Evolutionary conservation across 2,797 vertebrate species (phyloP).

Genomic region (Acanthiza pusilla): DNA sequence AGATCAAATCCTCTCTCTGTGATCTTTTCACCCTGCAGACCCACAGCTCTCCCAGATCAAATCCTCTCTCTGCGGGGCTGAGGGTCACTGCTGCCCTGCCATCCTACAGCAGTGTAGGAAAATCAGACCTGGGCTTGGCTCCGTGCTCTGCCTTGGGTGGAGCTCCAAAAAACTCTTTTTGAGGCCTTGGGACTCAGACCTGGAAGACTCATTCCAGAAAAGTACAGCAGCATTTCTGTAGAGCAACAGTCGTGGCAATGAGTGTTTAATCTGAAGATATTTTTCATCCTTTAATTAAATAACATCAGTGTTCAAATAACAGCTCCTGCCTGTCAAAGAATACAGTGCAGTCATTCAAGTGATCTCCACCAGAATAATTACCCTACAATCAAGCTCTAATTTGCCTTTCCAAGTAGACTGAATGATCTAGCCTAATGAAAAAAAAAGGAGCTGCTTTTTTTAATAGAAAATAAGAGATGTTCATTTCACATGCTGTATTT

Average conservation of each 20-base stretch:
- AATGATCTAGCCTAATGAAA: neutral
- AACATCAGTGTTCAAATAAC: neutral
- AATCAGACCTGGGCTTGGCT: neutral
- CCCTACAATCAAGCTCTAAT: neutral
- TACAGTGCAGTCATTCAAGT: neutral
- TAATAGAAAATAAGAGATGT: neutral
- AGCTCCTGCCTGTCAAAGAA: neutral
- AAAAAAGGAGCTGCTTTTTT: neutral
- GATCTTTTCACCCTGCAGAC: neutral
- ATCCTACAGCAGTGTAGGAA: too few species aligned
- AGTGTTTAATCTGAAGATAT: neutral
- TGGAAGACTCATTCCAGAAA: neutral
- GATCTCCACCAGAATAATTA: neutral
- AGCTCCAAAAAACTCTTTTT: neutral
- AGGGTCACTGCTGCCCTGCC: neutral
- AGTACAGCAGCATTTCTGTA: neutral
- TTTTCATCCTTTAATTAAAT: slow-evolving; percentile 9
- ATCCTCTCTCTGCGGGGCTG: neutral
- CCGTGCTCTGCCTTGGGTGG: neutral
- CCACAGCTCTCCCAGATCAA: neutral
- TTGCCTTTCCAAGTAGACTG: neutral
- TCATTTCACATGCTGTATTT: neutral
- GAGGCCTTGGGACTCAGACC: neutral
- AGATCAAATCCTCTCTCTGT: too few species aligned
- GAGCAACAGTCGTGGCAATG: neutral